Evolutionary conservation across 2,888 invertebrate species (phyloP).

Genomic region (Scaptomyza tumidula): DNA sequence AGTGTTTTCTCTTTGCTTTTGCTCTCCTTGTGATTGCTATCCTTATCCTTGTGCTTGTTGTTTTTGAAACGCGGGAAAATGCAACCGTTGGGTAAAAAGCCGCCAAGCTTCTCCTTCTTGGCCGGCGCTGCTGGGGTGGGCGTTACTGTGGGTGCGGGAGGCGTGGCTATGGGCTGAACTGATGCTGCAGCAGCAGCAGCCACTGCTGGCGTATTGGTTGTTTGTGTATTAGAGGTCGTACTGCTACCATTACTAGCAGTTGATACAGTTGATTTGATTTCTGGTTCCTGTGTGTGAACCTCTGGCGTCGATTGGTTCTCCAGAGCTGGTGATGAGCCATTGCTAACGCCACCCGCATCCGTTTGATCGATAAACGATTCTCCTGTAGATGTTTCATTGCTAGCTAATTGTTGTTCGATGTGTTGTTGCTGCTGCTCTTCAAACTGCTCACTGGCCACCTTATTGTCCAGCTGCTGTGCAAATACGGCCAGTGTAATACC

Average conservation of each 20-base stretch:
- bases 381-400: slow-evolving; percentile 26
- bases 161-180: slow-evolving; percentile 26
- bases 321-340: slow-evolving; percentile 21
- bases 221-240: slow-evolving; percentile 27
- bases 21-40: slow-evolving; percentile 77
- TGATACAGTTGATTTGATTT: slow-evolving; percentile 30
- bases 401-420: slow-evolving; percentile 15
- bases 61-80: slow-evolving; percentile 84
- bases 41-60: slow-evolving; percentile 83
- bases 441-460: slow-evolving; percentile 62
- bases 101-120: slow-evolving; percentile 84
- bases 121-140: slow-evolving; percentile 64
- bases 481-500: slow-evolving; percentile 70
- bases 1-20: slow-evolving; percentile 82
- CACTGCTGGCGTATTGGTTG: slow-evolving; percentile 16
- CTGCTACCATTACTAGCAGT: slow-evolving; percentile 42
- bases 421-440: slow-evolving; percentile 42
- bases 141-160: slow-evolving; percentile 38
- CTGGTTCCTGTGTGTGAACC: slow-evolving; percentile 36
- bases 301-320: slow-evolving; percentile 35
- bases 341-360: slow-evolving; percentile 55
- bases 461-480: slow-evolving; percentile 77
- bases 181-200: slow-evolving; percentile 11
- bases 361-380: slow-evolving; percentile 67
- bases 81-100: slow-evolving; percentile 84